Evolutionary conservation across 2,113 vertebrate genomes (phyloP).

Genomic region (Aldabrachelys gigantea): DNA sequence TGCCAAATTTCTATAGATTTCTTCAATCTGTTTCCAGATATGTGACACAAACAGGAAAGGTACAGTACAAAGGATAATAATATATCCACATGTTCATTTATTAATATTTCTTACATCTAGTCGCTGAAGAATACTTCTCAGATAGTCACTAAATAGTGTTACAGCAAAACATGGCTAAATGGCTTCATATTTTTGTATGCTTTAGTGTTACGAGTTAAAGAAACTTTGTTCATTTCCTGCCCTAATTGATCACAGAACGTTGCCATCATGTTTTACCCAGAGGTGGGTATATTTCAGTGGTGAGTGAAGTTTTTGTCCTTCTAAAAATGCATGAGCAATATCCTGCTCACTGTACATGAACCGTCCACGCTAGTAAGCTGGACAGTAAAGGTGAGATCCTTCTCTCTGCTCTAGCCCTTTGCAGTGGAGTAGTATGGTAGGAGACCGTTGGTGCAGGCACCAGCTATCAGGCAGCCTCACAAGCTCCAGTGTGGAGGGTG

Average conservation of each 20-base stretch:
- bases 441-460: background rate
- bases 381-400: background rate
- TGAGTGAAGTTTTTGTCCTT: background rate
- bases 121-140: background rate
- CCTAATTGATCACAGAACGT: background rate
- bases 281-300: background rate
- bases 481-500: background rate
- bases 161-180: background rate
- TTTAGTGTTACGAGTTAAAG: background rate
- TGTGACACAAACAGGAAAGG: conserved; percentile 33
- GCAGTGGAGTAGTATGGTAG: background rate
- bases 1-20: too few species aligned
- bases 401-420: background rate
- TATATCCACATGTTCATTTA: background rate
- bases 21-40: conserved; percentile 42
- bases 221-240: background rate
- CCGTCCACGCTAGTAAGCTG: background rate
- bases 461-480: background rate
- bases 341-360: background rate
- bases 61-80: background rate
- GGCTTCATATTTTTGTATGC: background rate
- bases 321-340: background rate
- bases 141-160: background rate
- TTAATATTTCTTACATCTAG: background rate
- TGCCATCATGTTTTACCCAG: background rate